Base-by-base conservation (phyloP, 2,113 vertebrate species). In the Chrysochloris asiatica region DNA sequence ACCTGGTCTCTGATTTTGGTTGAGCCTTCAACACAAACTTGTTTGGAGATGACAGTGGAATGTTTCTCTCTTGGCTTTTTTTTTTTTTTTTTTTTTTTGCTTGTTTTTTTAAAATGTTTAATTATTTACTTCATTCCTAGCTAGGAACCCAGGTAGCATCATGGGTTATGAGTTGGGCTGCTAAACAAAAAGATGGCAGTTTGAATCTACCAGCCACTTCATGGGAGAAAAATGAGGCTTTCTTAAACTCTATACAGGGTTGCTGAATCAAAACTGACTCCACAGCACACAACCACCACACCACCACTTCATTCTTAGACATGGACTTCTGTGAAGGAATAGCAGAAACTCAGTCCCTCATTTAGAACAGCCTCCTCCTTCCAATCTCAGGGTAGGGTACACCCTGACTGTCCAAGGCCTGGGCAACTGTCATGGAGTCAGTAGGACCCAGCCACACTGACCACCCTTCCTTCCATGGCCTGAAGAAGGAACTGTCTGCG, bases 401-500 rank as follows among this genome's bases (percentile, higher is more conserved):
- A 6, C 21, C 0, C 24, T 21, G 33, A 11, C 28, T 3, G 21
- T 59, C 48, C n/a, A 28, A 75, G 79, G 33, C 78, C 72, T 0
- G 1, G 30, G 7, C 6, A 6, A 13, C 0, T 1, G 17, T 19
- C 0, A 0, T 14, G 8, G 30, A 24, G 9, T 38, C 38, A 24
- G 4, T 7, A 28, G 16, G 17, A 10, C 45, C 0, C 0, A 0
- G 30, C 8, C 12, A 19, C 59, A 19, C 6, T 0, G 41, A 17
- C 16, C 0, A 1, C 14, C 21, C 38, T 9, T 2, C 16, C 24
- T 0, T 2, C 48, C 0, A 0, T 2, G 24, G 22, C 14, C 10
- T 3, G 38, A 3, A 50, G 52, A 28, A 87, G 33, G 50, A 36
- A 21, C 28, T 9, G 36, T 11, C 48, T 36, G 0, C 0, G 4